Conservation (phyloP, 2,113 vertebrate species). For the Megaleporinus macrocephalus region DNA sequence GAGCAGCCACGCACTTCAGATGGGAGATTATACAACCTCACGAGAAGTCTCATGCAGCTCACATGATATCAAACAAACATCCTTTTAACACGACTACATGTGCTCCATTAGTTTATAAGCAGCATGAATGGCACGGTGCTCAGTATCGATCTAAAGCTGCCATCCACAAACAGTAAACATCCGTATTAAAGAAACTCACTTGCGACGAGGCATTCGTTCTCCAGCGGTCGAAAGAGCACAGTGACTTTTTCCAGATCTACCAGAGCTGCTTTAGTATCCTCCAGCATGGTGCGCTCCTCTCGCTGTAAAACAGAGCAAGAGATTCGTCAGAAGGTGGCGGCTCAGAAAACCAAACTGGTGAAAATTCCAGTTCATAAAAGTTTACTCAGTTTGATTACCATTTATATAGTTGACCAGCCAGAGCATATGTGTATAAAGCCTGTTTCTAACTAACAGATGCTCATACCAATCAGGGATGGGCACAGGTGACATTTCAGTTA, state of each 20-base stretch:
- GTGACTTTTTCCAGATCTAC: constrained; percentile 93
- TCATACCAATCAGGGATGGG: no score
- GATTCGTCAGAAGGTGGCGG: neutral
- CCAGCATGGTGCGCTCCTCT: constrained; percentile 92
- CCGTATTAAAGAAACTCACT: constrained; percentile 79
- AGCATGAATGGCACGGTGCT: neutral
- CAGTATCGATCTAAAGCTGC: neutral
- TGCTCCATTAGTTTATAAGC: neutral
- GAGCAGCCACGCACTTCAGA: neutral
- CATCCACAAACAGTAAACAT: no score
- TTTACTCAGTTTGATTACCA: no score
- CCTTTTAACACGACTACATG: neutral
- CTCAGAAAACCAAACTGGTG: no score
- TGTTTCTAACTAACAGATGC: no score
- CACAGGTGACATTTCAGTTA: no score
- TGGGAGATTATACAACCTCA: neutral
- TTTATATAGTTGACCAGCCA: no score
- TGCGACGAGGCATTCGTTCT: constrained; percentile 90
- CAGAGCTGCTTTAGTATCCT: constrained; percentile 91
- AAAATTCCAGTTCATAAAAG: no score
- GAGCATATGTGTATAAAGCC: no score
- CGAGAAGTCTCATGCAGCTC: neutral
- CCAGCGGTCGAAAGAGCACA: constrained; percentile 90
- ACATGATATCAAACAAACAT: neutral
- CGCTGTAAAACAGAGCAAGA: constrained; percentile 76